Evolutionary conservation across 1,140 invertebrate genomes (phyloP).

Genomic region (Drosophila lacertosa): DNA sequence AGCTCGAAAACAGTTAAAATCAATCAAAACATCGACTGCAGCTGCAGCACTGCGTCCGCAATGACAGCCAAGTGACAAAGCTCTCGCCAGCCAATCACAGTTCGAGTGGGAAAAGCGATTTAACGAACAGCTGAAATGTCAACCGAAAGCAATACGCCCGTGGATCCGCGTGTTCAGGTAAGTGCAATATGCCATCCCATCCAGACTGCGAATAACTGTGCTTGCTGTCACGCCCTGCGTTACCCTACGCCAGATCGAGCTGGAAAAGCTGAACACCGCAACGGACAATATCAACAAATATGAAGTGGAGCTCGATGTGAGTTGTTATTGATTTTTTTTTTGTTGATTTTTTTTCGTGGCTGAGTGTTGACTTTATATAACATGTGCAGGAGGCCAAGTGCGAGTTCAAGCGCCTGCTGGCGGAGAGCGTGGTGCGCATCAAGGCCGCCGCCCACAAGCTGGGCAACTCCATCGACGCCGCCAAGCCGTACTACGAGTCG

Average conservation of each 20-base stretch:
- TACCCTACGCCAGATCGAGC: conserved; percentile 90
- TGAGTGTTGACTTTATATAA: conserved; percentile 30
- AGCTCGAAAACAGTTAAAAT: conserved; percentile 2
- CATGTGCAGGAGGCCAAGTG: conserved; percentile 90
- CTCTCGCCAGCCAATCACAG: background rate
- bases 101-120: conserved; percentile 2
- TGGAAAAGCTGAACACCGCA: conserved; percentile 96
- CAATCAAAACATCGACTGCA: conserved; percentile 1
- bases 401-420: conserved; percentile 91
- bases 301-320: conserved; percentile 97
- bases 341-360: conserved; percentile 22
- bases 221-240: background rate
- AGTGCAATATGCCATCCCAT: background rate
- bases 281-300: conserved; percentile 98
- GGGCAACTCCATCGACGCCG: conserved; percentile 91
- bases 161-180: conserved; percentile 85
- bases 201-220: background rate
- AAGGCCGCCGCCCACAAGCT: conserved; percentile 90
- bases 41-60: conserved; percentile 15
- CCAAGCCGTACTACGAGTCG: conserved; percentile 94
- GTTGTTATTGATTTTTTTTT: conserved; percentile 85
- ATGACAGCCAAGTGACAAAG: conserved; percentile 18
- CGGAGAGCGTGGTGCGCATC: conserved; percentile 90
- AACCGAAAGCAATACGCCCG: conserved; percentile 83
- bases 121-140: conserved; percentile 58